Evolutionary conservation across 92 coral and sea anemone genomes (phyloP).

Genomic region (Porites cylindrica): DNA sequence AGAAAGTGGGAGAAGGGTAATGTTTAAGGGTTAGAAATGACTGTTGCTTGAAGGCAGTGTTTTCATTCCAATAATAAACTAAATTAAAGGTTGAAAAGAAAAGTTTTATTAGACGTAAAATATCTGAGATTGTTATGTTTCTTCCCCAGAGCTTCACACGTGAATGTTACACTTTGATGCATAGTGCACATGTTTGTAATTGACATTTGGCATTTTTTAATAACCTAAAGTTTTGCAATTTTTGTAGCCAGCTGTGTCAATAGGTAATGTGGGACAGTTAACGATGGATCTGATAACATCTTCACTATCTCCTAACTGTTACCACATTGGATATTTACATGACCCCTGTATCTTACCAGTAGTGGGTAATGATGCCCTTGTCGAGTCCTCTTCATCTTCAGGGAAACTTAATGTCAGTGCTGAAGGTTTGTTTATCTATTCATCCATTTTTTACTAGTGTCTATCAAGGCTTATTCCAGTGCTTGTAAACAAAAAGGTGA

Average conservation of each 20-base stretch:
- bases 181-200: not conserved
- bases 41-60: too few species aligned
- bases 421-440: conserved; percentile 75
- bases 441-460: not conserved
- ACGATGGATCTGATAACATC: conserved; percentile 89
- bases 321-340: conserved; percentile 82
- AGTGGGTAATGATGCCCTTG: conserved; percentile 96
- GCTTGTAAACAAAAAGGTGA: not conserved
- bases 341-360: conserved; percentile 85
- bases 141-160: too few species aligned
- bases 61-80: too few species aligned
- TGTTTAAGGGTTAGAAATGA: too few species aligned
- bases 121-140: too few species aligned
- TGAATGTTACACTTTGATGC: too few species aligned
- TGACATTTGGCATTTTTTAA: not conserved
- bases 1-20: too few species aligned
- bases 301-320: conserved; percentile 53
- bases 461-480: not conserved
- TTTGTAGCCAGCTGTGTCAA: conserved; percentile 92
- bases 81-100: too few species aligned
- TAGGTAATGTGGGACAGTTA: conserved; percentile 97
- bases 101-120: too few species aligned
- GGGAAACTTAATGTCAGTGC: conserved; percentile 85
- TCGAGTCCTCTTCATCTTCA: conserved; percentile 41
- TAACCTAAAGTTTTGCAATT: not conserved